These are phyloP conservation scores for Hypotaenidia philippensis DNA, from an alignment of 2,797 vertebrate species.

Conservation along the genomic window DNA sequence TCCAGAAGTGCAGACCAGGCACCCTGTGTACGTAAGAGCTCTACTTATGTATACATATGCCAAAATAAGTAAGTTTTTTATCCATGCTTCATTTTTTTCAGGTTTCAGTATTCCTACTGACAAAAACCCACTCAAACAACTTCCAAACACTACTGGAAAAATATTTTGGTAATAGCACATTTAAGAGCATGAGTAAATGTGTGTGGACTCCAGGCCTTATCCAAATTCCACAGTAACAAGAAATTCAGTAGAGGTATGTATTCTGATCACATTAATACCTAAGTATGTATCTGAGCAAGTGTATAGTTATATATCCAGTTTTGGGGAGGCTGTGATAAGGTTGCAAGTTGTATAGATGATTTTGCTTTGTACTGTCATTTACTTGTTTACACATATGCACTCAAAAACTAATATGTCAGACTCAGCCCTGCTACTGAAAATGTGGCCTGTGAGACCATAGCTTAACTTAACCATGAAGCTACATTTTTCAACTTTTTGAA, in stretches of 20 bases:
- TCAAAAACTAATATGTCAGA: background rate
- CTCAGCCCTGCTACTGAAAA: background rate
- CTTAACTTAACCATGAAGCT: background rate
- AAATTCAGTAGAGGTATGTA: background rate
- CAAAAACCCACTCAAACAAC: slow-evolving; percentile 22
- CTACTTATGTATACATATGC: background rate
- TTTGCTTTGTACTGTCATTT: background rate
- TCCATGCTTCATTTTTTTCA: background rate
- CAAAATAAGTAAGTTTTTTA: background rate
- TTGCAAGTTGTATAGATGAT: background rate
- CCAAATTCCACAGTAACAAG: background rate
- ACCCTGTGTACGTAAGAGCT: background rate
- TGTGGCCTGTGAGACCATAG: background rate
- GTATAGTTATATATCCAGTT: background rate
- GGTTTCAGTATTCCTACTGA: background rate
- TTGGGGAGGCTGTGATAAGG: background rate
- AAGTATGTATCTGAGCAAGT: background rate
- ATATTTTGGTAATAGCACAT: background rate
- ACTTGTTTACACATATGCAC: background rate
- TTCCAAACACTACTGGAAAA: slow-evolving; percentile 7
- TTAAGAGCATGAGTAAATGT: background rate
- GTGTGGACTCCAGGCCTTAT: background rate
- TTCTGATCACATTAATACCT: background rate
- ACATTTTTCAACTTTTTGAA: background rate
- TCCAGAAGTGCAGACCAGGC: background rate